Percentiles rank a stretch among this genome's conserved stretches.
Evolutionary conservation across 2,113 vertebrate species (phyloP).

Genomic region (Hystrix cristata): DNA sequence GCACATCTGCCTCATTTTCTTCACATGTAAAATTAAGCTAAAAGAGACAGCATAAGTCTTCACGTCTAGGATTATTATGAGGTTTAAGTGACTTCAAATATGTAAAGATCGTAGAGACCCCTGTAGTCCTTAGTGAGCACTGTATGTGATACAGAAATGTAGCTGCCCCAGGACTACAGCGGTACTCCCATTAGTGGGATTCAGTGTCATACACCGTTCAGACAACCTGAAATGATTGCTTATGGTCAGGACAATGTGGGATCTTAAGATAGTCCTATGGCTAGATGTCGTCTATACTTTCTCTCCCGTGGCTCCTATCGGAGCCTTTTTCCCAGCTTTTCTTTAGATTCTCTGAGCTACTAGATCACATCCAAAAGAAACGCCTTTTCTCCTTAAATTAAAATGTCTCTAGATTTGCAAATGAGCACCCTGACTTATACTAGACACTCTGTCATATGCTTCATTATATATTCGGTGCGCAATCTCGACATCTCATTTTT

Average conservation of each 20-base stretch:
- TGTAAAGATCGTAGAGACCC: not conserved
- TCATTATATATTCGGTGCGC: not conserved
- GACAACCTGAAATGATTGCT: not conserved
- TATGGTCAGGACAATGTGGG: not conserved
- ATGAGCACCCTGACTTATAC: not conserved
- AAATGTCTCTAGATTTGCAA: not conserved
- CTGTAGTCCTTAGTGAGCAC: not conserved
- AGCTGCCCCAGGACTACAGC: not conserved
- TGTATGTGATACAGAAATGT: not conserved
- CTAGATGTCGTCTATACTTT: not conserved
- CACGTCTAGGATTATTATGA: not conserved
- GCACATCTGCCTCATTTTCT: not conserved
- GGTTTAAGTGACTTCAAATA: not conserved
- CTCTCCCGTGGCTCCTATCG: accelerated
- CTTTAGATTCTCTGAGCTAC: not conserved
- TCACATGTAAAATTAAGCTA: not conserved
- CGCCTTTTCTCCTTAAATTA: not conserved
- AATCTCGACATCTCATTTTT: not conserved
- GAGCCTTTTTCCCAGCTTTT: not conserved
- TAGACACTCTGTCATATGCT: not conserved
- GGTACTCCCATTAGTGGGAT: too few relatives aligned
- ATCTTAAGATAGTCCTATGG: accelerated
- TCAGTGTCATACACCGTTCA: not conserved
- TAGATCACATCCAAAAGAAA: not conserved
- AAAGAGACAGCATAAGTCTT: not conserved